These are phyloP conservation scores for Trachelus iudaicus DNA, from an alignment of 2,888 invertebrate species.

Conservation along the genomic window DNA sequence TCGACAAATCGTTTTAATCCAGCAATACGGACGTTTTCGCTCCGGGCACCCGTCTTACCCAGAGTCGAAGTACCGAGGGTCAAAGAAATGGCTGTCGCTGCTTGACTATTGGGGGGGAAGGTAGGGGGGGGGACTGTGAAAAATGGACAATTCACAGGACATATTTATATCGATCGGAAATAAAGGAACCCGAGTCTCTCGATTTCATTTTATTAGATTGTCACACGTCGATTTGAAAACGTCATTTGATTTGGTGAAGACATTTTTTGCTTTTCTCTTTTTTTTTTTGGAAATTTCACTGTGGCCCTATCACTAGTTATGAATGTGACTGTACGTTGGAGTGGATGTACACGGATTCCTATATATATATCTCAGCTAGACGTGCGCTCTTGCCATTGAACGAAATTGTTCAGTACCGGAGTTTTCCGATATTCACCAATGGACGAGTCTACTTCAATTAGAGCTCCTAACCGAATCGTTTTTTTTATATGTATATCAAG, in stretches of 20 bases:
- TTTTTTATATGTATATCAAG: constrained; percentile 7
- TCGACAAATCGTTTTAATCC: not conserved
- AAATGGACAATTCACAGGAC: not conserved
- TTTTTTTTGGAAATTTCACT: constrained; percentile 2
- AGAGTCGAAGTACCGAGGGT: not conserved
- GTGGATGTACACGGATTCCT: constrained; percentile 18
- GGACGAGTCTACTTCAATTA: constrained; percentile 42
- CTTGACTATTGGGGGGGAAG: not conserved
- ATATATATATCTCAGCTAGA: not conserved
- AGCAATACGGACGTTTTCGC: not conserved
- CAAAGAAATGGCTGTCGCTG: not conserved
- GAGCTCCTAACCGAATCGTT: constrained; percentile 43
- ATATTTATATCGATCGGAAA: not conserved
- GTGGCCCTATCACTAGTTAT: not conserved
- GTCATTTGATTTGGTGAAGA: constrained; percentile 38
- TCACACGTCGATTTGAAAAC: constrained; percentile 27
- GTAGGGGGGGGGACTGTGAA: not conserved
- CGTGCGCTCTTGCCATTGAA: not conserved
- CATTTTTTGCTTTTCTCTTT: not conserved
- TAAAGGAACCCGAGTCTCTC: not conserved
- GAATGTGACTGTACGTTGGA: constrained; percentile 2
- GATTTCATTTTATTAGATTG: not conserved
- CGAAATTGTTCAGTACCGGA: constrained; percentile 5
- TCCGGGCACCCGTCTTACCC: not conserved
- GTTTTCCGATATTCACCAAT: constrained; percentile 9